Evolutionary conservation across 2,797 vertebrate genomes (phyloP).

Genomic region (Oreochromis grahami): DNA sequence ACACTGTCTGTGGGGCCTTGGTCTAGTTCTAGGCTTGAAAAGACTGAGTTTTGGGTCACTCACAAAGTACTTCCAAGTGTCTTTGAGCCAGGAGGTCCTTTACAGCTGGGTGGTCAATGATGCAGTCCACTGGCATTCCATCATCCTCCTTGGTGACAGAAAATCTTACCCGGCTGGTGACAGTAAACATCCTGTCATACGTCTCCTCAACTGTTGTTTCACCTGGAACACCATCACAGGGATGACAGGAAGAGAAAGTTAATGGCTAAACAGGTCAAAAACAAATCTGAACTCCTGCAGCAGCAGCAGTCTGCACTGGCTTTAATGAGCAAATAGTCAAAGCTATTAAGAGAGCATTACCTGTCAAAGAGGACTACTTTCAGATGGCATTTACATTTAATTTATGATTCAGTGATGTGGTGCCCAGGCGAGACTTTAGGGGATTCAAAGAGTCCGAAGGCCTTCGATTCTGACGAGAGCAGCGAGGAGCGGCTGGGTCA

Average conservation of each 20-base stretch:
- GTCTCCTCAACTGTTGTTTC: constrained; percentile 89
- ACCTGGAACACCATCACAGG: constrained; percentile 66
- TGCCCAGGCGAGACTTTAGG: constrained; percentile 25
- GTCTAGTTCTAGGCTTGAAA: background rate
- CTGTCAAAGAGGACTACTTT: constrained; percentile 46
- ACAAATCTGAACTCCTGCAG: constrained; percentile 8
- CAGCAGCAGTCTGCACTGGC: background rate
- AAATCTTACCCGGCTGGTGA: constrained; percentile 89
- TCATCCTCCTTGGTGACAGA: constrained; percentile 94
- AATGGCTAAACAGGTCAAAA: constrained; percentile 7
- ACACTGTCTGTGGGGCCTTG: background rate
- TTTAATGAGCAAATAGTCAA: constrained; percentile 39
- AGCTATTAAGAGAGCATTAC: constrained; percentile 37
- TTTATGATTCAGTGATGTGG: constrained; percentile 48
- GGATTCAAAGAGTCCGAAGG: constrained; percentile 43
- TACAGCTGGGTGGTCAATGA: constrained; percentile 95
- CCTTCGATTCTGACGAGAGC: constrained; percentile 46
- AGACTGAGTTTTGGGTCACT: constrained; percentile 68
- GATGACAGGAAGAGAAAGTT: constrained; percentile 3
- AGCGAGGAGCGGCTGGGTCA: constrained; percentile 39
- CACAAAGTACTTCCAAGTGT: constrained; percentile 95
- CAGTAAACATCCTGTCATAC: constrained; percentile 94
- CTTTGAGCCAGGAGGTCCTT: constrained; percentile 93
- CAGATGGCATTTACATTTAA: constrained; percentile 61
- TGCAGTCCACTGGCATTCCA: constrained; percentile 90